Evolutionary conservation across 1,140 invertebrate species (phyloP), one percentile per base, ranked within the genome.

Genomic region (Neodiprion pinetum): DNA sequence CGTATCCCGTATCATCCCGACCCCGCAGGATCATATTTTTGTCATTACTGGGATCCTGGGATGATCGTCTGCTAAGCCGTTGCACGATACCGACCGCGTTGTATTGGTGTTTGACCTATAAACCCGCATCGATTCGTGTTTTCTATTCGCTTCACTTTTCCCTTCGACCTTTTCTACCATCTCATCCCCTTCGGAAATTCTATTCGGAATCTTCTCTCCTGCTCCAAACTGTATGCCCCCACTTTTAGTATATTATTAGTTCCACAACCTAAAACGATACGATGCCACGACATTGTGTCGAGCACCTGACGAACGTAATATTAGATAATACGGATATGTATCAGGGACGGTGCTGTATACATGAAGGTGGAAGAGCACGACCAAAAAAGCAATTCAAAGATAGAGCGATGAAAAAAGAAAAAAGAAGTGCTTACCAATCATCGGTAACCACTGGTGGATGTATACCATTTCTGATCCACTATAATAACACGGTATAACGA

Each of bases 141-240:
- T 61, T 14, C 53, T 61, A 14, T 61, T 61, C 53, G 53, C 11
- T 17, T 61, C 66, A 61, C 48, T 70, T 74, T 40, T 12, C 48
- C 70, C 72, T 75, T 77, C 73, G 71, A 73, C 76, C 72, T 71
- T 71, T 70, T 66, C 76, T 48, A 40, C 14, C n/a, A 61, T 17
- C 53, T 61, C 53, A 17, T 17, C 53, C n/a, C 53, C 3, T 12
- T 17, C n/a, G 28, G 28, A 40, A 61, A n/a, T 61, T 61, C 53
- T 14, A 12, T 12, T 14, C 53, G 5, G n/a, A 17, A 14, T 61
- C n/a, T 61, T 14, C 53, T 61, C 53, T 14, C n/a, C 53, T 61
- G n/a, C 4, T 61, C 53, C 53, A 14, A 40, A 40, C 28, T 3
- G 11, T 61, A 12, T 17, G 53, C 53, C n/a, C 53, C 3, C 53